phyloP scores from a whole-genome alignment of 2,888 invertebrate genomes.

The Ypsolopha scabrella region DNA sequence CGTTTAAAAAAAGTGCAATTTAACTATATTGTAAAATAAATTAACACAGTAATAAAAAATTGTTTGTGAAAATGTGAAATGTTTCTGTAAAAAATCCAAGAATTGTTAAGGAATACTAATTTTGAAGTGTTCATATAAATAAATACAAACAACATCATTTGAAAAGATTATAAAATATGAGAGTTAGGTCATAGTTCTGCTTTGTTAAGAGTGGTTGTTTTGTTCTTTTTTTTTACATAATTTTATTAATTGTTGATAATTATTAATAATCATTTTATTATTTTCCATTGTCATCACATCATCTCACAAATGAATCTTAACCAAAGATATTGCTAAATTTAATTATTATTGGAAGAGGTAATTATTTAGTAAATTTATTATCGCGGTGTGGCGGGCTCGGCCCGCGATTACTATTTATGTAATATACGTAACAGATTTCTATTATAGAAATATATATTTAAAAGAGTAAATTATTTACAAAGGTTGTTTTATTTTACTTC shows the following conservation, averaged over 20 bases:
- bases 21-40: no score
- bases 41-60: no score
- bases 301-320: constrained; percentile 39
- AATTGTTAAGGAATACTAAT: no score
- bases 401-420: constrained; percentile 26
- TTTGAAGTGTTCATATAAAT: no score
- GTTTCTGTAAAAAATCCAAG: no score
- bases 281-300: constrained; percentile 6
- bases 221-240: constrained; percentile 24
- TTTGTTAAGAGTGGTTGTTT: constrained; percentile 30
- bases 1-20: no score
- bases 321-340: constrained; percentile 48
- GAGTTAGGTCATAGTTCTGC: constrained; percentile 5
- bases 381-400: constrained; percentile 1
- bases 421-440: constrained; percentile 55
- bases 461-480: constrained; percentile 34
- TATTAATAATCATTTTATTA: constrained; percentile 4
- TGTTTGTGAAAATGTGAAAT: no score
- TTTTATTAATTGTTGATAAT: constrained; percentile 40
- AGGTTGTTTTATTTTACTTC: no score
- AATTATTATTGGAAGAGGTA: constrained; percentile 13
- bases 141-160: no score
- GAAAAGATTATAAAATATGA: no score
- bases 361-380: no score
- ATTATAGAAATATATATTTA: constrained; percentile 60